Percentiles rank a stretch among this genome's conserved stretches.
phyloP scores from a whole-genome alignment of 2,888 invertebrate genomes.

The Polymixis flavicincta region DNA sequence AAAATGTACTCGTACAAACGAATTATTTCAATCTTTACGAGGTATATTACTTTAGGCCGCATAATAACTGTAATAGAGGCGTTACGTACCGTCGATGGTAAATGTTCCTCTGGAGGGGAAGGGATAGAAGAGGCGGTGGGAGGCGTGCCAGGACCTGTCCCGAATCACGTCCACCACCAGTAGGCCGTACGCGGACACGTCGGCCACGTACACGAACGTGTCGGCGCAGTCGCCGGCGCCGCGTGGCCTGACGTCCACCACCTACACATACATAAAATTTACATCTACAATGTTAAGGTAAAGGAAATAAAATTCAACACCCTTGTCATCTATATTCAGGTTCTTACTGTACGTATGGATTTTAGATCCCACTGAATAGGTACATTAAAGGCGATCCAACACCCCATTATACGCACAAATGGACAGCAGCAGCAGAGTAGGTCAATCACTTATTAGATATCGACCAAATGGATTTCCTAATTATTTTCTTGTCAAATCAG shows the following conservation, averaged over 20 bases:
- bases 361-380: not conserved
- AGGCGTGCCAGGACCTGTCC: slow-evolving; percentile 91
- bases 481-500: not conserved
- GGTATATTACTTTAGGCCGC: not conserved
- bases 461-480: no score
- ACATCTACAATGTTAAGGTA: not conserved
- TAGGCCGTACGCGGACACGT: slow-evolving; percentile 91
- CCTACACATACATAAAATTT: slow-evolving; percentile 68
- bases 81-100: slow-evolving; percentile 89
- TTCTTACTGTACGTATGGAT: not conserved
- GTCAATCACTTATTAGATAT: no score
- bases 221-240: slow-evolving; percentile 87
- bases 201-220: slow-evolving; percentile 93
- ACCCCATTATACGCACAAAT: not conserved
- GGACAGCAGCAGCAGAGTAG: not conserved
- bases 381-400: not conserved
- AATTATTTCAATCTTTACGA: not conserved
- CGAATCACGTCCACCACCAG: slow-evolving; percentile 91
- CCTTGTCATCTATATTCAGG: not conserved
- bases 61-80: not conserved
- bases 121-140: slow-evolving; percentile 92
- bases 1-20: not conserved
- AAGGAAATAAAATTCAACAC: not conserved
- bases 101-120: slow-evolving; percentile 92
- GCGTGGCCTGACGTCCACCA: slow-evolving; percentile 90